Percentiles rank a stretch among this genome's conserved stretches.
These are phyloP conservation scores for Cochlearius cochlearius DNA, from an alignment of 2,113 vertebrate genomes.

Conservation along the genomic window DNA sequence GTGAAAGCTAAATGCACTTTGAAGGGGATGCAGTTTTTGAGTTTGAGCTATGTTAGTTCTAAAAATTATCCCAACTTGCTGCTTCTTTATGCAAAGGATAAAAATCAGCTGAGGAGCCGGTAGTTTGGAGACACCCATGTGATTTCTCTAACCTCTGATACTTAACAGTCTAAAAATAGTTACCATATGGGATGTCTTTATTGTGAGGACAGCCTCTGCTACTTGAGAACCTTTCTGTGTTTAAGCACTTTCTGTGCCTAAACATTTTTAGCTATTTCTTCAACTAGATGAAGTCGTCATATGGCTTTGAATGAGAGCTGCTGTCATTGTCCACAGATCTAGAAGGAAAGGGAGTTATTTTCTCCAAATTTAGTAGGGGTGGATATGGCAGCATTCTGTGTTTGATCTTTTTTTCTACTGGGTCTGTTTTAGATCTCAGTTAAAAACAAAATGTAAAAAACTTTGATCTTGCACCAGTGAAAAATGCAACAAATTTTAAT, in stretches of 20 bases:
- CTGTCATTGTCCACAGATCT: not conserved
- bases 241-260: conserved; percentile 33
- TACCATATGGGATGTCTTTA: conserved; percentile 49
- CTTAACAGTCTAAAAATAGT: conserved; percentile 42
- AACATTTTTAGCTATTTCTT: conserved; percentile 34
- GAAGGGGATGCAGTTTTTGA: not conserved
- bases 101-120: conserved; percentile 6
- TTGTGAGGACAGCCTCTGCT: conserved; percentile 37
- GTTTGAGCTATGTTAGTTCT: not conserved
- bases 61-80: not conserved
- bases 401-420: not conserved
- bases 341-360: not conserved
- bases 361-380: not conserved
- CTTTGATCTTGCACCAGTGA: not conserved
- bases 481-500: not conserved
- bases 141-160: conserved; percentile 50
- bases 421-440: not conserved
- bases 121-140: conserved; percentile 18
- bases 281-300: not conserved
- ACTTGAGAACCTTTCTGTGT: conserved; percentile 13
- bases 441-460: not conserved
- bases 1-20: not conserved
- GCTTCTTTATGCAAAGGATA: not conserved
- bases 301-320: conserved; percentile 4
- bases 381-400: not conserved